Evolutionary conservation across 2,888 invertebrate species (phyloP), one percentile per base, ranked within the genome.

Genomic region (Diplazon laetatorius): DNA sequence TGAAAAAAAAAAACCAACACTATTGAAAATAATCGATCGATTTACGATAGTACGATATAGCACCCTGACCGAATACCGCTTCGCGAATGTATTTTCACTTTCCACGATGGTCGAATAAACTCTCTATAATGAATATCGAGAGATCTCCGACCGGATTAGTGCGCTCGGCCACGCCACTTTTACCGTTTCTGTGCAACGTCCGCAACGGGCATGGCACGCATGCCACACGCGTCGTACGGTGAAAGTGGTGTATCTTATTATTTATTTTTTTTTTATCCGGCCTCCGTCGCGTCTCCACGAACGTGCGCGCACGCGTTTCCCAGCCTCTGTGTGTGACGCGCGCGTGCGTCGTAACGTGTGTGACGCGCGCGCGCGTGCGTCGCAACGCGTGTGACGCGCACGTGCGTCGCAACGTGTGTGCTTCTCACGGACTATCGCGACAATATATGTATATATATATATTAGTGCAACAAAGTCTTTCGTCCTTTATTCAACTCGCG

Each of bases 11-110:
- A n/a, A n/a, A n/a, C n/a, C n/a, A n/a, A n/a, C n/a, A n/a, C n/a
- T n/a, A n/a, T n/a, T n/a, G n/a, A n/a, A n/a, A n/a, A n/a, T n/a
- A n/a, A n/a, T n/a, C n/a, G n/a, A n/a, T n/a, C n/a, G n/a, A n/a
- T n/a, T n/a, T n/a, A n/a, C n/a, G n/a, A n/a, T n/a, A n/a, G n/a
- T n/a, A n/a, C n/a, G n/a, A n/a, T n/a, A n/a, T n/a, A n/a, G n/a
- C n/a, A n/a, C n/a, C n/a, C n/a, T n/a, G n/a, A n/a, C n/a, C n/a
- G n/a, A n/a, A n/a, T n/a, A 48, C 8, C 22, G 20, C 25, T 10
- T 44, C 46, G 72, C 14, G 20, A 12, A 57, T 57, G 39, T 12
- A 44, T 60, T 60, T 70, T 70, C 65, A 70, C 78, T 78, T 78
- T 78, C 74, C 60, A 68, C 55, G 65, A 18, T 59, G 44, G 37